A percentile compares a stretch with the other conserved stretches of the same genome.
Conservation (phyloP, 2,113 vertebrate species). For the Lophura nycthemera region DNA sequence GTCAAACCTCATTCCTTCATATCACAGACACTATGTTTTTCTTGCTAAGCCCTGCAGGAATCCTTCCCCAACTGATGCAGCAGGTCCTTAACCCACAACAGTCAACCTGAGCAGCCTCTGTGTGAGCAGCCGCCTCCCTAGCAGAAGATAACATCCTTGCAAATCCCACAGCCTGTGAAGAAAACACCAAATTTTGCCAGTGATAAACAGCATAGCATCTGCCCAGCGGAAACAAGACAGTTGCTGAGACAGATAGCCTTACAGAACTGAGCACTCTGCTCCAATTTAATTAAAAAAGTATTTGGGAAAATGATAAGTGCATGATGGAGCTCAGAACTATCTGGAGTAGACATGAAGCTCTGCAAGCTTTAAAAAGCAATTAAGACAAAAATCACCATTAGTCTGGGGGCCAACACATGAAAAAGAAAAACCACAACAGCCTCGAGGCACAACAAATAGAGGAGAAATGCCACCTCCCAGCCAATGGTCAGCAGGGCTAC, state of each 20-base stretch:
- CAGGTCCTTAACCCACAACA: background rate
- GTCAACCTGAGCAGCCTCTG: background rate
- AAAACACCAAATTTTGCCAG: background rate
- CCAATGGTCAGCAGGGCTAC: background rate
- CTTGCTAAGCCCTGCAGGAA: background rate
- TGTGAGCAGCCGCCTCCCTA: background rate
- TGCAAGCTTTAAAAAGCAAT: conserved; percentile 13
- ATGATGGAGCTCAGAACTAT: background rate
- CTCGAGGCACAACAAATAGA: background rate
- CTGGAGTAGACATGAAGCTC: background rate
- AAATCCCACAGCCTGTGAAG: background rate
- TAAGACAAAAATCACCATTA: conserved; percentile 5
- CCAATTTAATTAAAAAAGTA: conserved; percentile 44
- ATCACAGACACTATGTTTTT: background rate
- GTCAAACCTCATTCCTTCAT: background rate
- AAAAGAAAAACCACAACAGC: background rate
- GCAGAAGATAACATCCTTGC: background rate
- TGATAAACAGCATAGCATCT: background rate
- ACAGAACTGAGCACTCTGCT: background rate
- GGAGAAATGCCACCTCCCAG: background rate
- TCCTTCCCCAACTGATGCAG: background rate
- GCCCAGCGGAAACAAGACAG: background rate
- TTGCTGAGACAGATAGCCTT: background rate
- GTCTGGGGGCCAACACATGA: background rate
- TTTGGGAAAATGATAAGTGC: conserved; percentile 28